Evolutionary conservation across 2,797 vertebrate genomes (phyloP).

Genomic region (Acrocephalus scirpaceus): DNA sequence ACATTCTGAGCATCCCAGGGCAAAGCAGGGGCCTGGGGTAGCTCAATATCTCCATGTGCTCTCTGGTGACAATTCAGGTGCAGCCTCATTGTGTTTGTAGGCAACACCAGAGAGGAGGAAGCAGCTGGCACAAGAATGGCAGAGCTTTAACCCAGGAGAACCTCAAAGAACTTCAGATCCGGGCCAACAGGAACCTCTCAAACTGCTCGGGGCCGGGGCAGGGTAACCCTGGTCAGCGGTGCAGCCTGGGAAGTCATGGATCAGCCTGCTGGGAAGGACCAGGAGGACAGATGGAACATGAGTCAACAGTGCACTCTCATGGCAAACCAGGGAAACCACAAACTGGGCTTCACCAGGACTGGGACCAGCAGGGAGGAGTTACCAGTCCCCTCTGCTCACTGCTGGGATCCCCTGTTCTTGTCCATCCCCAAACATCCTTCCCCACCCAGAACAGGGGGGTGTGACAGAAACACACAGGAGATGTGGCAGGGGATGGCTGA

Average conservation of each 20-base stretch:
- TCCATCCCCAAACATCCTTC: not conserved
- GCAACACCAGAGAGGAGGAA: not conserved
- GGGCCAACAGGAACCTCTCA: not conserved
- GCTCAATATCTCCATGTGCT: not conserved
- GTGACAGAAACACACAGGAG: not conserved
- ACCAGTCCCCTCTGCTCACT: accelerated
- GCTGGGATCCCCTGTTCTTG: not conserved
- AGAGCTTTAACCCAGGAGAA: not conserved
- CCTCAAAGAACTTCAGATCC: not conserved
- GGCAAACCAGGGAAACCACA: slow-evolving; percentile 14
- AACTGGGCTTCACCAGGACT: not conserved
- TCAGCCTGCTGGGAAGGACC: not conserved
- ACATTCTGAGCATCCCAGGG: not conserved
- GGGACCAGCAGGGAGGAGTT: not conserved
- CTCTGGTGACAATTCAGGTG: not conserved
- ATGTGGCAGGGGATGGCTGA: not conserved
- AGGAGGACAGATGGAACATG: not conserved
- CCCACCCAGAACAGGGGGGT: not conserved
- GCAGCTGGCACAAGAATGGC: not conserved
- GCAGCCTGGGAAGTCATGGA: not conserved
- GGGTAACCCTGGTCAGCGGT: accelerated
- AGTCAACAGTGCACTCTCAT: slow-evolving; percentile 61
- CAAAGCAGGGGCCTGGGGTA: accelerated
- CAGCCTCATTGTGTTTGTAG: not conserved
- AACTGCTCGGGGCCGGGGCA: too few relatives aligned